phyloP scores from a whole-genome alignment of 2,797 vertebrate genomes.

The Intellagama lesueurii region DNA sequence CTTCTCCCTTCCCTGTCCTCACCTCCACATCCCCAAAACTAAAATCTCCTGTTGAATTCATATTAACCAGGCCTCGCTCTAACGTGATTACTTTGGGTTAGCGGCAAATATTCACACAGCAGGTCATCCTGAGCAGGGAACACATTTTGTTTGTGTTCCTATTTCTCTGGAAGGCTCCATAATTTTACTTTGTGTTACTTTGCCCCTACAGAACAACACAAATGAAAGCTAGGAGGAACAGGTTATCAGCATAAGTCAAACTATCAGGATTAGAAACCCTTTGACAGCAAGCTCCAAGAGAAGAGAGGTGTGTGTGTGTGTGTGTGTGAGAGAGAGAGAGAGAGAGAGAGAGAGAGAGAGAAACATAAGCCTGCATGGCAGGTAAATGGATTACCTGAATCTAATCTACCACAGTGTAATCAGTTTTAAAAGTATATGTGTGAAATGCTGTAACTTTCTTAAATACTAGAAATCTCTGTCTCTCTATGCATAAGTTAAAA shows the following conservation, averaged over 20 bases:
- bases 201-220: background rate
- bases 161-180: background rate
- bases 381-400: constrained; percentile 11
- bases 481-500: constrained; percentile 22
- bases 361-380: constrained; percentile 21
- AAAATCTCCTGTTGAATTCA: background rate
- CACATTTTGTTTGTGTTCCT: constrained; percentile 6
- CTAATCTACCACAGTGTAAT: constrained; percentile 10
- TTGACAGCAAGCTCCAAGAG: constrained; percentile 24
- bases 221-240: constrained; percentile 13
- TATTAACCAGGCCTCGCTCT: background rate
- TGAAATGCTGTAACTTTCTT: background rate
- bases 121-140: background rate
- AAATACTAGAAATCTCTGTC: constrained; percentile 18
- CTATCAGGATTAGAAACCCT: constrained; percentile 19
- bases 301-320: background rate
- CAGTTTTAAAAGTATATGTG: constrained; percentile 2
- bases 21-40: background rate
- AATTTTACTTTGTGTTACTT: constrained; percentile 28
- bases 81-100: constrained; percentile 6
- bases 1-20: background rate
- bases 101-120: background rate
- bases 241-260: constrained; percentile 29
- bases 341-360: no score
- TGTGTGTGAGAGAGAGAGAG: no score